Base-by-base conservation (phyloP, 1,140 invertebrate species). In the Zaprionus taronus region DNA sequence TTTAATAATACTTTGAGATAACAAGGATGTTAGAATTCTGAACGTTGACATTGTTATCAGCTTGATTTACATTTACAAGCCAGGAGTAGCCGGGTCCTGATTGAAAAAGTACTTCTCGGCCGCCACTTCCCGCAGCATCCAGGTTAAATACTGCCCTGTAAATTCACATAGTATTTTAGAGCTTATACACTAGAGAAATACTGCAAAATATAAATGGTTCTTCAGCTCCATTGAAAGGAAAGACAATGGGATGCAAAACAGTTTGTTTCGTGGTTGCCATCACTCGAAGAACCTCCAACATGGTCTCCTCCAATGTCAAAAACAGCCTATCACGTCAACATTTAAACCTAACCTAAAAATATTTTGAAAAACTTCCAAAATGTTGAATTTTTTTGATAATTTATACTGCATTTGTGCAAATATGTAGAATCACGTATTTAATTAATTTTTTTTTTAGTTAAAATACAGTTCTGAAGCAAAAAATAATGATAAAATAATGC, bases 101-200 rank as follows among this genome's bases (percentile, higher is more conserved):
- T 94, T 99, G 98, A 93, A 99, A 99, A 44, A 99, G 94, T 77
- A 98, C 94, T 94, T 99, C 98, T 81, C 97, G 94, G 7, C 98
- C 97, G 47, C 98, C 98, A 67, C 97, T 96, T 34, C 98, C 98
- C 92, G 97, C 98, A 47, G 97, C 68, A 66, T 76, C 73, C 0
- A 76, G 55, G 34, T 76, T 76, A 1, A 76, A 47, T 0, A 71
- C 60, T 5, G 68, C 73, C 26, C 62, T 76, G 17, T 9, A 69
- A n/a, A 31, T 44, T 15, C 24, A 4, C 2, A 26, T 7, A 28
- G 6, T 28, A 15, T 41, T 11, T 36, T 3, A 24, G 20, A 26
- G 12, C 1, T 22, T 22, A 11, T 28, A 11, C 31, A 17, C 55
- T 1, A 22, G 14, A 14, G n/a, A 31, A 12, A 17, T 28, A 60